These are phyloP conservation scores for Micrasema minimum DNA, from an alignment of 1,140 invertebrate species.

Conservation along the genomic window DNA sequence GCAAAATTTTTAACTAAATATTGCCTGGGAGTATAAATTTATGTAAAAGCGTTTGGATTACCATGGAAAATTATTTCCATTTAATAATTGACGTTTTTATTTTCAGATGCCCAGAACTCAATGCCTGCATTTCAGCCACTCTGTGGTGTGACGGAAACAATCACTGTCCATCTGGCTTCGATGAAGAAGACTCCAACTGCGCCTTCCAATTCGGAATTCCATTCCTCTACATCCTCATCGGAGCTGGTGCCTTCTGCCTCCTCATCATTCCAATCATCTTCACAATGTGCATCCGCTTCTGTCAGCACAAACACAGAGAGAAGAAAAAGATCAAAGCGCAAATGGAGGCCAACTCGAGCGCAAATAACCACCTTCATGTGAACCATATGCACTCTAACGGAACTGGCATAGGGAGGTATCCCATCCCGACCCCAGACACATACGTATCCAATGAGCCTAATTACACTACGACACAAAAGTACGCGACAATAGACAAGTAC, in stretches of 20 bases:
- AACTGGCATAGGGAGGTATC: conserved; percentile 61
- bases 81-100: conserved; percentile 43
- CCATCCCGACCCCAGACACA: conserved; percentile 44
- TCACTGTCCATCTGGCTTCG: conserved; percentile 80
- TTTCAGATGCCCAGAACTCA: conserved; percentile 74
- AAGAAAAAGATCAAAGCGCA: conserved; percentile 71
- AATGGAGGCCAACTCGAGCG: conserved; percentile 62
- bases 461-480: conserved; percentile 65
- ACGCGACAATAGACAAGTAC: conserved; percentile 67
- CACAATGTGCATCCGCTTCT: conserved; percentile 73
- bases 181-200: conserved; percentile 77
- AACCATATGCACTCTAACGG: conserved; percentile 69
- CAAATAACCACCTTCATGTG: conserved; percentile 69
- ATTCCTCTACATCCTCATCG: conserved; percentile 72
- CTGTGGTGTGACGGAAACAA: conserved; percentile 79
- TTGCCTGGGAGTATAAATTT: no score
- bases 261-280: conserved; percentile 68
- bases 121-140: conserved; percentile 77
- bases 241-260: conserved; percentile 68
- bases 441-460: conserved; percentile 55
- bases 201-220: conserved; percentile 76
- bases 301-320: conserved; percentile 70
- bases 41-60: no score
- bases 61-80: no score
- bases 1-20: no score